Conservation (phyloP, 2,797 vertebrate genomes). For the Myotis vivesi region DNA sequence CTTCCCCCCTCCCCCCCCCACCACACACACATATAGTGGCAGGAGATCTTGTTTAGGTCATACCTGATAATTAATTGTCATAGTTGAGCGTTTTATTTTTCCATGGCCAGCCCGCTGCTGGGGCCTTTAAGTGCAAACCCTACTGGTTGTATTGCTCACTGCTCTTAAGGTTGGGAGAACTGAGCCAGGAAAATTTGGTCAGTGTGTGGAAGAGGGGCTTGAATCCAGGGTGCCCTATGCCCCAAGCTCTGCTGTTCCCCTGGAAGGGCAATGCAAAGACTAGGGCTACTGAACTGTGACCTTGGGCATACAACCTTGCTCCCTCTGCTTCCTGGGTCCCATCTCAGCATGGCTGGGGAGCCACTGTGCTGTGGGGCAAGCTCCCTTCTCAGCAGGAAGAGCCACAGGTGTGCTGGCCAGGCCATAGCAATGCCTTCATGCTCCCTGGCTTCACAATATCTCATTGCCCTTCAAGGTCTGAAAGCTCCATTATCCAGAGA, state of each 20-base stretch:
- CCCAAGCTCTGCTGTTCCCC: not conserved
- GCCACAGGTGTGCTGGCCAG: fast-evolving
- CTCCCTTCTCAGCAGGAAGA: not conserved
- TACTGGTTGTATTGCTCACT: not conserved
- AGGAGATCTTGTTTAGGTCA: not conserved
- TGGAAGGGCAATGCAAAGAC: not conserved
- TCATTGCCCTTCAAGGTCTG: not conserved
- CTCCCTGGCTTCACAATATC: not conserved
- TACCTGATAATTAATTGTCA: not conserved
- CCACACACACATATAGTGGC: not conserved
- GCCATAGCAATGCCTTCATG: not conserved
- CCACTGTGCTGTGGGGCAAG: not conserved
- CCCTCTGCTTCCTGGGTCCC: not conserved
- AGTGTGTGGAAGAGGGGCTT: not conserved
- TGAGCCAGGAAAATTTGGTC: not conserved
- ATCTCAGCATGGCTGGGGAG: not conserved
- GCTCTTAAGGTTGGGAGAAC: not conserved
- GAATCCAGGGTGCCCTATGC: too few relatives aligned
- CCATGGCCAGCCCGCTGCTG: not conserved
- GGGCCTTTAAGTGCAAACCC: not conserved
- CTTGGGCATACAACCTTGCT: too few relatives aligned
- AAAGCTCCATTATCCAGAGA: not conserved
- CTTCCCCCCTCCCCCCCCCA: too few relatives aligned
- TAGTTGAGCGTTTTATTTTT: not conserved
- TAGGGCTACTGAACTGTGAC: too few relatives aligned